Evolutionary conservation across 2,113 vertebrate genomes (phyloP).

Genomic region (Pluvialis apricaria): DNA sequence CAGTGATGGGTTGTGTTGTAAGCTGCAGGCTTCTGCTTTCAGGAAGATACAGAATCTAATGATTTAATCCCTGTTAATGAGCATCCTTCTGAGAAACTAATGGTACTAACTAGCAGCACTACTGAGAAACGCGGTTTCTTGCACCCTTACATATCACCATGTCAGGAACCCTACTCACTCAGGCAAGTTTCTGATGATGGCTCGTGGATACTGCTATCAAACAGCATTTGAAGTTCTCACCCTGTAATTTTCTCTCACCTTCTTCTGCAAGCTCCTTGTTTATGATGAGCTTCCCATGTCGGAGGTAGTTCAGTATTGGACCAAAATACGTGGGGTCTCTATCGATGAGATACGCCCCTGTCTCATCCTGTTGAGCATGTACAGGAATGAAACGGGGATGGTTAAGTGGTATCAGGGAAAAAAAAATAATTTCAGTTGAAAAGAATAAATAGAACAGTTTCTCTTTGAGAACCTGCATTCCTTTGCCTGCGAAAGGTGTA

Average conservation of each 20-base stretch:
- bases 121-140: neutral
- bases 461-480: neutral
- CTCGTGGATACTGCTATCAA: no score
- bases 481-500: neutral
- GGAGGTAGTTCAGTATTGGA: constrained; percentile 97
- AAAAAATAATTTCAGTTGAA: neutral
- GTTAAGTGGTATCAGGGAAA: neutral
- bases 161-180: accelerated
- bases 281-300: constrained; percentile 98
- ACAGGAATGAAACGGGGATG: neutral
- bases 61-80: neutral
- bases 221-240: neutral
- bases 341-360: constrained; percentile 96
- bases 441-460: neutral
- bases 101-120: neutral
- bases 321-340: constrained; percentile 98
- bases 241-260: constrained; percentile 73
- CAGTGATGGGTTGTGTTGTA: neutral
- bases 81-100: neutral
- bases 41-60: neutral
- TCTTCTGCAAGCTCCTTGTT: constrained; percentile 97
- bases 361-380: constrained; percentile 84
- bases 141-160: accelerated
- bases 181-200: neutral
- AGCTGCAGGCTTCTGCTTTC: neutral